Base-by-base conservation (phyloP, 2,888 invertebrate genomes). In the Nemurella pictetii region DNA sequence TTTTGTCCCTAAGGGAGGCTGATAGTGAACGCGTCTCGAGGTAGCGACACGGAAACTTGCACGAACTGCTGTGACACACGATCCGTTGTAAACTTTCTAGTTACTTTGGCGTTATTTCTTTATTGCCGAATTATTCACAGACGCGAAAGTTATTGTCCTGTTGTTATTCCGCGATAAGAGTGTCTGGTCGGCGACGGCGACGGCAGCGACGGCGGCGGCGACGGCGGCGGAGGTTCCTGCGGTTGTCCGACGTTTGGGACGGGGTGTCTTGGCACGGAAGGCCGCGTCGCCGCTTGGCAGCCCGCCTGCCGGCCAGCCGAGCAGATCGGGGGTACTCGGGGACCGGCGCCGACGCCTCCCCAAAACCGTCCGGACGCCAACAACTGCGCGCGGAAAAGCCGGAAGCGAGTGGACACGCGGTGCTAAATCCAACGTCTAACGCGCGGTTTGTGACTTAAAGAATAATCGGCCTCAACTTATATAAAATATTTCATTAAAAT, bases 301-400 rank as follows among this genome's bases (percentile, higher is more conserved):
- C 73, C 84, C 28, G 80, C 85, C 85, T 83, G 80, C 82, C 85
- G 72, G 82, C 82, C 85, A 32, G 75, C 36, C 29, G 28, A 30
- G 28, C 78, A 25, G 36, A 27, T n/a, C 84, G 82, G 75, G 84
- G 81, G 81, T 55, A 28, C 73, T 7, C n/a, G n/a, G 72, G 26
- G 30, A 15, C 29, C 75, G 77, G 30, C 80, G 78, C 20, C 80
- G 80, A 30, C 82, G 72, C 12, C 9, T 12, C 55, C 55, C 55
- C 55, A 7, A 3, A n/a, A 20, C 20, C 55, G 55, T 2, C 55
- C n/a, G 20, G 55, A 20, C 55, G 55, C 55, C 55, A 55, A 20
- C 15, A 55, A 12, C 20, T 20, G 55, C 55, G 15, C 9, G 55
- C 15, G 55, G 55, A 55, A 12, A 55, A 55, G 55, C 55, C 55